phyloP scores from a whole-genome alignment of 1,140 invertebrate species.

The Drosophila equinoxialis region DNA sequence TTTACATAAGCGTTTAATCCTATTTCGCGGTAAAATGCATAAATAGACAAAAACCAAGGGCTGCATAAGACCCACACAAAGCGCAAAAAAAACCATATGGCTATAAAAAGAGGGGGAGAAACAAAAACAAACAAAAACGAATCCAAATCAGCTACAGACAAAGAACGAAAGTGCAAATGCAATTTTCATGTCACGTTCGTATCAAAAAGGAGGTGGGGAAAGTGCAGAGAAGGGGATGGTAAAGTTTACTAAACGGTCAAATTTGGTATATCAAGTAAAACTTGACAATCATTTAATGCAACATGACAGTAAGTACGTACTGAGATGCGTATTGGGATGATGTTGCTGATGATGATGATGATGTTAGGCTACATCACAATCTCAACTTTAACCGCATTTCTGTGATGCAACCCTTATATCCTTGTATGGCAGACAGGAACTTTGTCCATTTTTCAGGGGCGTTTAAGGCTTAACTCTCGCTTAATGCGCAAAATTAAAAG shows the following conservation, averaged over 20 bases:
- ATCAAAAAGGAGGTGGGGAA: not conserved
- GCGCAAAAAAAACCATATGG: slow-evolving; percentile 59
- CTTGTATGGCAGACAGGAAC: not conserved
- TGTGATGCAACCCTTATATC: slow-evolving; percentile 42
- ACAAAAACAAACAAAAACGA: slow-evolving; percentile 14
- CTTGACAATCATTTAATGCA: slow-evolving; percentile 76
- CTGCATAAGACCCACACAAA: slow-evolving; percentile 53
- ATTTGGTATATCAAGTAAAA: slow-evolving; percentile 70
- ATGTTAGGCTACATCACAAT: slow-evolving; percentile 32
- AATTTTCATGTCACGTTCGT: slow-evolving; percentile 77
- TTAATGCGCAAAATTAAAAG: slow-evolving; percentile 80
- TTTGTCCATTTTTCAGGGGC: slow-evolving; percentile 35
- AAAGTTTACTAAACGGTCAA: slow-evolving; percentile 61
- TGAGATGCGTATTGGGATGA: not conserved
- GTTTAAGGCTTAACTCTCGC: slow-evolving; percentile 72
- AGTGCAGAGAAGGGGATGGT: not conserved
- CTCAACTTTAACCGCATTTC: slow-evolving; percentile 54
- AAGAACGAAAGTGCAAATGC: slow-evolving; percentile 67
- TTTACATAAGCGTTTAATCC: slow-evolving; percentile 82
- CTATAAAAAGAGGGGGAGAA: slow-evolving; percentile 17
- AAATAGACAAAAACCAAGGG: slow-evolving; percentile 75
- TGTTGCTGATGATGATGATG: slow-evolving; percentile 1
- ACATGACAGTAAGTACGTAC: slow-evolving; percentile 68
- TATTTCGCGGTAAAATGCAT: slow-evolving; percentile 82
- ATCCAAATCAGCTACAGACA: slow-evolving; percentile 20